phyloP scores from a whole-genome alignment of 2,888 invertebrate species.

The Thelaira solivaga region DNA sequence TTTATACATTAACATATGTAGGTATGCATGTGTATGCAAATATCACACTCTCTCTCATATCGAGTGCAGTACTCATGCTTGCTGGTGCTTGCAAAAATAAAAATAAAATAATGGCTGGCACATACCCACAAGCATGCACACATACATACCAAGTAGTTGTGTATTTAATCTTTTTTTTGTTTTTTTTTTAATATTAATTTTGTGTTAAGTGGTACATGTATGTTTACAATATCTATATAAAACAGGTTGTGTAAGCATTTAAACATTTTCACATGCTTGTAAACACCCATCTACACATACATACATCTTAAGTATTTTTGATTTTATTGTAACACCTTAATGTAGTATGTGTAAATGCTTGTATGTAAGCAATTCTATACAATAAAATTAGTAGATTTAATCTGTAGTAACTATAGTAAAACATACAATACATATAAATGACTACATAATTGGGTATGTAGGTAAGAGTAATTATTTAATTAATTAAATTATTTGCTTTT shows the following conservation, averaged over 20 bases:
- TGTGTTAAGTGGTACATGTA: background rate
- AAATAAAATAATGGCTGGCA: no score
- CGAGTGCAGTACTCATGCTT: background rate
- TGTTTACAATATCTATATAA: background rate
- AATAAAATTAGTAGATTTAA: slow-evolving; percentile 27
- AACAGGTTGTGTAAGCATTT: background rate
- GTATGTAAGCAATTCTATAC: slow-evolving; percentile 19
- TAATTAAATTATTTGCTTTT: background rate
- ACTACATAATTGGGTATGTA: background rate
- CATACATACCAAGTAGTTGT: background rate
- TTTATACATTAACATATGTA: no score
- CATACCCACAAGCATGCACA: background rate
- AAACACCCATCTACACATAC: no score
- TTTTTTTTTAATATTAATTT: no score
- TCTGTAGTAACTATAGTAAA: slow-evolving; percentile 45
- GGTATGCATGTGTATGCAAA: background rate
- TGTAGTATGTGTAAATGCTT: background rate
- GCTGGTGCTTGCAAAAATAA: background rate
- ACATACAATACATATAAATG: no score
- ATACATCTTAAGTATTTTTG: no score
- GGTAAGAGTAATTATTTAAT: background rate
- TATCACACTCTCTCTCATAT: no score
- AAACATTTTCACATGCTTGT: background rate
- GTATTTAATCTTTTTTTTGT: no score
- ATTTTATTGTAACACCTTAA: no score